Evolutionary conservation across 2,797 vertebrate genomes (phyloP), one percentile per base, ranked within the genome.

Genomic region (Anomalospiza imberbis): DNA sequence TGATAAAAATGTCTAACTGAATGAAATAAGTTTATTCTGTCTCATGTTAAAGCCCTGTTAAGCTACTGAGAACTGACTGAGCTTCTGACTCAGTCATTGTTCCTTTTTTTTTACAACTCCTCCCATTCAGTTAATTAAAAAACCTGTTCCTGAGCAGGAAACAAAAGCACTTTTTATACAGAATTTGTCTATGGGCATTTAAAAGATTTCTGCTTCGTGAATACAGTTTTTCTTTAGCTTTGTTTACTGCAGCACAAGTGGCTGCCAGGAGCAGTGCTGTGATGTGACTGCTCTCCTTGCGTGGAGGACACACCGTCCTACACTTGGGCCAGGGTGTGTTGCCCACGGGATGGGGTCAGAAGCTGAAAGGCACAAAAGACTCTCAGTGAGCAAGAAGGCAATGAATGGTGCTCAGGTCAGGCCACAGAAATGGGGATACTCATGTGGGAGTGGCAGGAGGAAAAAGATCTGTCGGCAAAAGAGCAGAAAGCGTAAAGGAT

Each of bases 291-390:
- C 95, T 85, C 96, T 93, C 55, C 74, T 82, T 32, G 90, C 88
- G 93, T n/a, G 81, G 96, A 94, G 93, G 94, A 67, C 96, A 89
- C 80, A 44, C 94, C 85, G 34, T 92, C 97, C 95, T 93, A 86
- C 97, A 88, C 97, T 95, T 31, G 22, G 87, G 93, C 96, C 25
- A 5, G 88, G 88, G 96, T 76, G 88, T 88, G 31, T 82, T 94
- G 95, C 96, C 96, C 96, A 95, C 73, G 95, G 96, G 94, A 89
- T 6, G 40, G 86, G 96, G 96, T 96, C 97, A 97, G 95, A 97
- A 97, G 96, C 97, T 96, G 94, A 97, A 89, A 91, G 94, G 78
- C 95, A 91, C 85, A 90, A 91, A 97, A 89, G 96, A 77, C 92
- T 91, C 88, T 91, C 96, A 94, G 44, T 60, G 19, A 96, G 87